phyloP scores from a whole-genome alignment of 2,113 vertebrate genomes.

The Ageneiosus marmoratus region DNA sequence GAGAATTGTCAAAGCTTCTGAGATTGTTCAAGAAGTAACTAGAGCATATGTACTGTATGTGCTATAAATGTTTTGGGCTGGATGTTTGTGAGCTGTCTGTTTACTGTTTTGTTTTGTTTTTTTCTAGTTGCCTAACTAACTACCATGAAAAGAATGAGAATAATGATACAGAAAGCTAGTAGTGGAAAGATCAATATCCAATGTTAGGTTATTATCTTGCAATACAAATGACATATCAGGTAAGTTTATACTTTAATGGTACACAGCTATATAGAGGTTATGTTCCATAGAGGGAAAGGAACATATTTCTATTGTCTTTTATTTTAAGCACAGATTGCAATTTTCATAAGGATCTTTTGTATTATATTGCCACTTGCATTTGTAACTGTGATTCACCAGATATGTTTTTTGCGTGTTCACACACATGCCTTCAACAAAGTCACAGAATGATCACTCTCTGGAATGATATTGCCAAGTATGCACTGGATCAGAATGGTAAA shows the following conservation, averaged over 20 bases:
- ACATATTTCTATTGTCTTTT: not conserved
- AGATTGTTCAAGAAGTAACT: not conserved
- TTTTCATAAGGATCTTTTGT: not conserved
- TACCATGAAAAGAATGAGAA: constrained; percentile 1
- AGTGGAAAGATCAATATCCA: not conserved
- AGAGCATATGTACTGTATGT: not conserved
- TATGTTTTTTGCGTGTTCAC: not conserved
- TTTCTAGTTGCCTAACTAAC: not conserved
- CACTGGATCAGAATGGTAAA: not conserved
- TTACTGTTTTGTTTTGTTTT: not conserved
- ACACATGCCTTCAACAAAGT: not conserved
- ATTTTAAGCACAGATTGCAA: not conserved
- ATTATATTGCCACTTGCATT: not conserved
- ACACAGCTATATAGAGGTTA: not conserved
- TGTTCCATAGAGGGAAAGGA: no score
- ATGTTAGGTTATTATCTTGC: not conserved
- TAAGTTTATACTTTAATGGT: not conserved
- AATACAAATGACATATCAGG: not conserved
- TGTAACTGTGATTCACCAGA: not conserved
- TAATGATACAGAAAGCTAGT: not conserved
- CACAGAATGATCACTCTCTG: not conserved
- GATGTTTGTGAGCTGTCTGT: not conserved
- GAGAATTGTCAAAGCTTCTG: not conserved
- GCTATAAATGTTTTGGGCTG: not conserved
- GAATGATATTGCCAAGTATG: not conserved